Conservation (phyloP, 2,888 invertebrate genomes). For the Gastracanthus pulcherrimus region DNA sequence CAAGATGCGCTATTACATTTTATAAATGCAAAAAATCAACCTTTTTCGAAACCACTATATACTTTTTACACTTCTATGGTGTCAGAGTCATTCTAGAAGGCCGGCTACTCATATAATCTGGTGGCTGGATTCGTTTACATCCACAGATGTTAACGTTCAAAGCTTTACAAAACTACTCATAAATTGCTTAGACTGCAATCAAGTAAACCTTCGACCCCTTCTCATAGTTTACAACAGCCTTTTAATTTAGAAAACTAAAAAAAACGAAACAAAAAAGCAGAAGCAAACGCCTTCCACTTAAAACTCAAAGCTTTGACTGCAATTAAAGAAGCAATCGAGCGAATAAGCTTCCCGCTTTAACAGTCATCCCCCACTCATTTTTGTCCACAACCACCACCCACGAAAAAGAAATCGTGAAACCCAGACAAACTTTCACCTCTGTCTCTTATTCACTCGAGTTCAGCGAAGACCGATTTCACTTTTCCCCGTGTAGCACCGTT, state of each 20-base stretch:
- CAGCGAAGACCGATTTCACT: conserved; percentile 44
- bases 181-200: not conserved
- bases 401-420: not conserved
- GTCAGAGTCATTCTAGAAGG: not conserved
- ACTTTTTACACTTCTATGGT: not conserved
- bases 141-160: not conserved
- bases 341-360: not conserved
- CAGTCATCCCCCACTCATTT: not conserved
- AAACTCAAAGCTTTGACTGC: not conserved
- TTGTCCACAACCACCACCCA: not conserved
- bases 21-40: conserved; percentile 7
- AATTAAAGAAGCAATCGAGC: not conserved
- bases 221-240: not conserved
- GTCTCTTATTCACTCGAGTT: too few relatives aligned
- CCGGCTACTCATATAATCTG: not conserved
- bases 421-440: conserved; percentile 38
- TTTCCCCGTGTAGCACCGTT: conserved; percentile 3
- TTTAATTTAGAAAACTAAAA: not conserved
- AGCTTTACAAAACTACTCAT: not conserved
- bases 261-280: not conserved
- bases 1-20: conserved; percentile 1
- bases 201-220: not conserved
- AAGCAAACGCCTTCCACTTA: not conserved
- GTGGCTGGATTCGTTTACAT: not conserved
- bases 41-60: conserved; percentile 3